Evolutionary conservation across 2,113 vertebrate species (phyloP).

Genomic region (Willisornis vidua): DNA sequence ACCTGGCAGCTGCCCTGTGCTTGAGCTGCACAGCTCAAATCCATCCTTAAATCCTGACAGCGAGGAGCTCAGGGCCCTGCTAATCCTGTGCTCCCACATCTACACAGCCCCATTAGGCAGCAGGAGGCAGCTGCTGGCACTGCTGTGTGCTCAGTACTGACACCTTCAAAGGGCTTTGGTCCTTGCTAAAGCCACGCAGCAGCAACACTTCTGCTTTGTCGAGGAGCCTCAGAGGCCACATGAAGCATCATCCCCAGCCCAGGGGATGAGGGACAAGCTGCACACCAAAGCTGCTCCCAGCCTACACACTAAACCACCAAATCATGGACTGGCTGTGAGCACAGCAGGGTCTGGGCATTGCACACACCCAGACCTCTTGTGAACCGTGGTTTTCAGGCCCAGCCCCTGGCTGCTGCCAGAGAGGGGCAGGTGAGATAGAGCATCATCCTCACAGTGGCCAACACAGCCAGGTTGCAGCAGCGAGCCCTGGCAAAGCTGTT

Average conservation of each 20-base stretch:
- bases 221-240: background rate
- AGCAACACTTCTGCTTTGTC: background rate
- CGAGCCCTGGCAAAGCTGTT: background rate
- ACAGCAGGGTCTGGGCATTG: rapidly evolving
- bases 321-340: rapidly evolving
- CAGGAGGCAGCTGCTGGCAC: background rate
- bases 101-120: background rate
- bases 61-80: background rate
- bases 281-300: no score
- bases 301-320: background rate
- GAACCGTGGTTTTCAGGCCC: background rate
- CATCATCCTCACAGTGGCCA: rapidly evolving
- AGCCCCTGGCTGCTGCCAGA: background rate
- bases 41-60: background rate
- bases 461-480: background rate
- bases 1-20: background rate
- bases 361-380: rapidly evolving
- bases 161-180: background rate
- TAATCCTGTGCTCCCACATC: background rate
- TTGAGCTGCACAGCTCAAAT: background rate
- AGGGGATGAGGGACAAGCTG: background rate
- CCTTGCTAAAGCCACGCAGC: background rate
- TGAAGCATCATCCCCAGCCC: background rate
- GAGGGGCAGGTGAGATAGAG: background rate
- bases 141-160: background rate